Evolutionary conservation across 2,888 invertebrate genomes (phyloP), one percentile per base, ranked within the genome.

Genomic region (Schizotus pectinicornis): DNA sequence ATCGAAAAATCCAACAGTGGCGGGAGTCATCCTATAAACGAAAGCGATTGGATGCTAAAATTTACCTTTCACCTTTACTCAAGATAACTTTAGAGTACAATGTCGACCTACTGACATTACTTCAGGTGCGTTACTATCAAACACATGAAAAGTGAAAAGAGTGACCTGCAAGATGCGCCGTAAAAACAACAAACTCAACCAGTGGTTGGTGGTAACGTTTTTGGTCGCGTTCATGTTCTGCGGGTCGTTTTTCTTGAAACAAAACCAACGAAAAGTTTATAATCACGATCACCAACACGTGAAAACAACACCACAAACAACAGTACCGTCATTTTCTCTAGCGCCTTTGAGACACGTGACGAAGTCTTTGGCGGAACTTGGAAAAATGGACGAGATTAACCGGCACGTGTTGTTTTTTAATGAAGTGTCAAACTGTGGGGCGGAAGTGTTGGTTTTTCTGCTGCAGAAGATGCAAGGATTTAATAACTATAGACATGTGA

Each of bases 391-490:
- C 30, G 81, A 80, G 63, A 76, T 81, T 42, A 83, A 81, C 70
- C 77, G 79, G 47, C 79, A 84, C 68, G 78, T 84, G 54, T 68
- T 87, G 48, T 83, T 87, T 77, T 81, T 87, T 67, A 87, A 86
- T 64, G 78, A 83, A 37, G 81, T 87, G 8, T 86, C 87, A 1
- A 83, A 84, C 65, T 82, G 84, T 38, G 87, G 86, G 8, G 82
- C 84, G 3, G 86, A 86, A 72, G 78, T 85, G 67, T 72, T 86
- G 47, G 82, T 85, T n/a, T 74, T 85, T 59, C 75, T 87, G 30
- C 68, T 87, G 52, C 84, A 86, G 68, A 82, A 82, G 73, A 76
- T 86, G 56, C 84, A 85, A 70, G 84, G 84, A n/a, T 71, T 72
- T 61, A 86, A 87, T 72, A 82, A 81, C 52, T 87, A 85, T 69